These are phyloP conservation scores for Antheraea pernyi DNA, from an alignment of 1,140 invertebrate genomes.

Conservation along the genomic window DNA sequence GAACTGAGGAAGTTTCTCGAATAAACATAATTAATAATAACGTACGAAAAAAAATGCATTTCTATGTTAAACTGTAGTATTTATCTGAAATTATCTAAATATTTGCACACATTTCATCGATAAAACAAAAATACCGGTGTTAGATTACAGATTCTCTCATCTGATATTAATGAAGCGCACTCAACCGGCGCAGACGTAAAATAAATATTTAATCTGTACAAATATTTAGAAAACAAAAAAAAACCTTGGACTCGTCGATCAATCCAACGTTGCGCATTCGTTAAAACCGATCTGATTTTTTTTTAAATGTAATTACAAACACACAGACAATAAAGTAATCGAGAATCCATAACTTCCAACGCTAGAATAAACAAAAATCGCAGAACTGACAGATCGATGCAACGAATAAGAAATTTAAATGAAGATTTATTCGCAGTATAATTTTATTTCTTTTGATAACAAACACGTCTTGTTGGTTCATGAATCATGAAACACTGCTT, in stretches of 20 bases:
- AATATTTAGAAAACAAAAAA: slow-evolving; percentile 4
- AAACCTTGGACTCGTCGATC: not conserved
- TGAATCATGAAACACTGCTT: not conserved
- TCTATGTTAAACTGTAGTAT: too few relatives aligned
- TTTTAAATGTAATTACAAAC: slow-evolving; percentile 3
- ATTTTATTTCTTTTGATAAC: slow-evolving; percentile 4
- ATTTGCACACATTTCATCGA: not conserved
- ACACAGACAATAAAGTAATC: slow-evolving; percentile 3
- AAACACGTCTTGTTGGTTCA: not conserved
- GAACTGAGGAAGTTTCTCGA: too few relatives aligned
- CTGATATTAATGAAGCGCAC: not conserved
- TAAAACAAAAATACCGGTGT: not conserved
- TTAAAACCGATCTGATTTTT: slow-evolving; percentile 1
- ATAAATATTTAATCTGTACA: slow-evolving; percentile 1
- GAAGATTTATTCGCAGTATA: not conserved
- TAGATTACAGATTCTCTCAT: not conserved
- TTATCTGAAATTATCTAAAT: not conserved
- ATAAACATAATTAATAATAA: too few relatives aligned
- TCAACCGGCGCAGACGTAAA: not conserved
- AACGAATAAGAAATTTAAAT: slow-evolving; percentile 5
- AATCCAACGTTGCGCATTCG: not conserved
- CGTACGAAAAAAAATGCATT: too few relatives aligned
- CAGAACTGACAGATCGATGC: not conserved
- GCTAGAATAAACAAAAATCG: not conserved
- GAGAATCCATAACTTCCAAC: not conserved